Percentiles rank a stretch among this genome's conserved stretches.
These are phyloP conservation scores for Drosophila paranaensis DNA, from an alignment of 2,888 invertebrate species.

Conservation along the genomic window DNA sequence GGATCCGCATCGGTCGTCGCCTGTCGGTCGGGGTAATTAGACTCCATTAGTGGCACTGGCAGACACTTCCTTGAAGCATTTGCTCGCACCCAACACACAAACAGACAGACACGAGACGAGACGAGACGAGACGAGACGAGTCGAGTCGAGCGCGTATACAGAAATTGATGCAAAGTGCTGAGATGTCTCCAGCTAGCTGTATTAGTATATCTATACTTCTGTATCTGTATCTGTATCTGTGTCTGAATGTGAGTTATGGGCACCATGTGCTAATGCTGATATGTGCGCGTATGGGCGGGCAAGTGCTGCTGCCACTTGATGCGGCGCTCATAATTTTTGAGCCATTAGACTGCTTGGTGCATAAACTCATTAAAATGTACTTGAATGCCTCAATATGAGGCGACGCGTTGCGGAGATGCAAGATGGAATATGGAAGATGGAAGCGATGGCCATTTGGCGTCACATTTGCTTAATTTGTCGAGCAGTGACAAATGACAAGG, in stretches of 20 bases:
- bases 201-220: conserved; percentile 27
- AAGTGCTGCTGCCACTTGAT: conserved; percentile 44
- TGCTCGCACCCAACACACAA: conserved; percentile 27
- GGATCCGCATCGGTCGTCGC: conserved; percentile 51
- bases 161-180: conserved; percentile 67
- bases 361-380: conserved; percentile 79
- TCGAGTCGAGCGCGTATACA: neutral
- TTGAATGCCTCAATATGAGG: conserved; percentile 65
- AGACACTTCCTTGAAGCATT: conserved; percentile 48
- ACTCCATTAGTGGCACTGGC: conserved; percentile 70
- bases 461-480: conserved; percentile 75
- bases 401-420: conserved; percentile 25
- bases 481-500: conserved; percentile 71
- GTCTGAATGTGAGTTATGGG: conserved; percentile 46
- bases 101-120: conserved; percentile 5
- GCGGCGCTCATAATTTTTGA: conserved; percentile 76
- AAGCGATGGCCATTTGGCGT: conserved; percentile 55
- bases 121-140: neutral
- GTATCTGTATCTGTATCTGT: conserved; percentile 25
- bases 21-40: conserved; percentile 70
- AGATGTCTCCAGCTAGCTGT: conserved; percentile 30
- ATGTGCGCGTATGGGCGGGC: conserved; percentile 26
- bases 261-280: conserved; percentile 51
- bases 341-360: conserved; percentile 76
- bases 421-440: too few species aligned